A percentile compares a stretch with the other conserved stretches of the same genome.
Evolutionary conservation across 1,140 invertebrate genomes (phyloP).

Genomic region (Dreissena rostriformis): DNA sequence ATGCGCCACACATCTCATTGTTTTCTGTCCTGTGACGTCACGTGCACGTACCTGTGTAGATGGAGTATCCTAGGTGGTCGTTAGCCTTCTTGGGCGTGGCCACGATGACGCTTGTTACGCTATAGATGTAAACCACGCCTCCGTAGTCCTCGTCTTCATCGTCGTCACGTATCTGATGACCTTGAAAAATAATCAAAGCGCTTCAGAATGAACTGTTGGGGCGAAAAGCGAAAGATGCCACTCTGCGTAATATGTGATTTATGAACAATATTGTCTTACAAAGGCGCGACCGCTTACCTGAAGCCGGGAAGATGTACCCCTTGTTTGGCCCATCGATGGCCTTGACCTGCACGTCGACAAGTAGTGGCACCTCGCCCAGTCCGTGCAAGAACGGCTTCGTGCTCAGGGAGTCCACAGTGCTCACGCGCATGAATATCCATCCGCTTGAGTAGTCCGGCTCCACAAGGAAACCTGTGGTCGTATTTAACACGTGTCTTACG

Average conservation of each 20-base stretch:
- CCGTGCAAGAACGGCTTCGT: neutral
- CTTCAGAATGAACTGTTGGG: neutral
- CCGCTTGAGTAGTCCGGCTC: neutral
- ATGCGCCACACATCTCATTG: too few relatives aligned
- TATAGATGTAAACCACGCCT: neutral
- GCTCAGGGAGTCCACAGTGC: neutral
- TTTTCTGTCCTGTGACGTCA: too few relatives aligned
- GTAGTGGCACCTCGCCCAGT: slow-evolving; percentile 19
- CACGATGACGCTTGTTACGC: neutral
- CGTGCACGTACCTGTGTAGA: slow-evolving; percentile 9
- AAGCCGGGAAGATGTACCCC: slow-evolving; percentile 21
- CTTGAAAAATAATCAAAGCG: neutral
- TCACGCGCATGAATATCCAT: neutral
- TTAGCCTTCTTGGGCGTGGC: neutral
- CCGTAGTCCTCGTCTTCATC: neutral
- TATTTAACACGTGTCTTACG: too few relatives aligned
- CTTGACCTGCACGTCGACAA: slow-evolving; percentile 41
- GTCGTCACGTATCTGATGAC: slow-evolving; percentile 1
- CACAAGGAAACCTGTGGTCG: too few relatives aligned
- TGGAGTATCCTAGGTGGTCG: neutral
- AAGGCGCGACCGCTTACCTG: slow-evolving; percentile 32
- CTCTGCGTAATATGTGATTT: too few relatives aligned
- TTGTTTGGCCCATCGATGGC: slow-evolving; percentile 11
- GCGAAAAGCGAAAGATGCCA: too few relatives aligned
- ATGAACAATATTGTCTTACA: too few relatives aligned